Evolutionary conservation across 2,113 vertebrate genomes (phyloP), one percentile per base, ranked within the genome.

Genomic region (Halichoeres trimaculatus): DNA sequence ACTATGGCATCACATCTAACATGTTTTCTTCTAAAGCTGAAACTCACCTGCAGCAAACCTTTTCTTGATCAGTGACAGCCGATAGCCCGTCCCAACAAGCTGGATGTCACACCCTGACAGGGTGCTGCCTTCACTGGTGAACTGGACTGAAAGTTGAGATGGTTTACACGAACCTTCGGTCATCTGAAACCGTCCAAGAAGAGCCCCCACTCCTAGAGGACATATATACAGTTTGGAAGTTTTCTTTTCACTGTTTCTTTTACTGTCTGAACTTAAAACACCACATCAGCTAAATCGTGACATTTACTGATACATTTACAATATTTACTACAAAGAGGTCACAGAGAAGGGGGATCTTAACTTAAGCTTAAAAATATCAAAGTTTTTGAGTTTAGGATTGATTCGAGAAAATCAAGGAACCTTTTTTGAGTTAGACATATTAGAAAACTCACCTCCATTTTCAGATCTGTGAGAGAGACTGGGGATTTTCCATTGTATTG

Each of bases 391-490:
- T 13, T 41, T 41, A 13, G 40, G 11, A 10, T 13, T 13, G 40
- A 13, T 41, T 41, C 14, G 13, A 41, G 5, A 14, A 11, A 41
- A 14, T 41, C 9, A 41, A 6, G 30, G 30, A 41, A 41, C 12
- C 12, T 4, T 41, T 41, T 14, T 14, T 13, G 2, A 1, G 40
- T 14, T 41, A 14, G n/a, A n/a, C n/a, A n/a, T n/a, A n/a, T n/a
- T n/a, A n/a, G 3, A 26, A 66, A n/a, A 66, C 70, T 61, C 94
- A 96, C 98, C 98, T 97, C 97, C 97, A 7, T 99, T 99, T 89
- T 99, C 98, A 53, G 98, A 98, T 89, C 98, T 96, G 84, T 96
- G 96, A 13, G 98, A 99, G 91, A 99, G 96, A 70, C 98, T 97
- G 1, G 96, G 93, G 85, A 99, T 97, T 92, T 97, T 99, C 98